Percentiles rank a stretch among this genome's conserved stretches.
phyloP scores from a whole-genome alignment of 2,113 vertebrate species.

The Sylvicapra grimmia region DNA sequence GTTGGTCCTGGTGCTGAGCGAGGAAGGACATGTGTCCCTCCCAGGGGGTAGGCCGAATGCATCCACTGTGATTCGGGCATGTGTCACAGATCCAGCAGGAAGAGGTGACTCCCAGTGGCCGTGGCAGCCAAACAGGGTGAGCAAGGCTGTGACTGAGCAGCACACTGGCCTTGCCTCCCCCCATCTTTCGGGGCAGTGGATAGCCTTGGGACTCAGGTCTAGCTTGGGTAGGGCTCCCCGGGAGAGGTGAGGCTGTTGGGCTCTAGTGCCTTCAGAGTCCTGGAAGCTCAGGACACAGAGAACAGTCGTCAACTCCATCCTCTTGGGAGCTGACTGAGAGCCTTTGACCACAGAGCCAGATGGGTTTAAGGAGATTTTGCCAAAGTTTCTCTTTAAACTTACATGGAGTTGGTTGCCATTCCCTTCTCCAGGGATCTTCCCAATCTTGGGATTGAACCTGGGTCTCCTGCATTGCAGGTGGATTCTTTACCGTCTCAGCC shows the following conservation, averaged over 20 bases:
- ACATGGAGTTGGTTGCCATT: background rate
- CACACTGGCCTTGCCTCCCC: background rate
- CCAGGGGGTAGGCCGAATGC: background rate
- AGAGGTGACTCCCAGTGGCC: background rate
- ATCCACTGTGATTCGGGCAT: no score
- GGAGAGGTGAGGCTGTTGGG: background rate
- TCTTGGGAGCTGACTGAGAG: background rate
- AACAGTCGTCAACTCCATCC: background rate
- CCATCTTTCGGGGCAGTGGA: rapidly evolving
- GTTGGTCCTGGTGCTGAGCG: no score
- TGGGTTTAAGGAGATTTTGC: background rate
- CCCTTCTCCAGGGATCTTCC: background rate
- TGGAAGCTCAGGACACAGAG: background rate
- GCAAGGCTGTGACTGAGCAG: rapidly evolving
- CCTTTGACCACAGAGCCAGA: background rate
- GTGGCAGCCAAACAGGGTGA: rapidly evolving
- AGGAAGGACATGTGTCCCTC: background rate
- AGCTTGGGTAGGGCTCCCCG: background rate
- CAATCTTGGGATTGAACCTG: background rate
- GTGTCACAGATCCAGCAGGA: background rate
- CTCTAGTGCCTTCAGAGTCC: background rate
- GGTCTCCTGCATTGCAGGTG: background rate
- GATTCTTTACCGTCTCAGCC: background rate
- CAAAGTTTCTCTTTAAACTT: background rate
- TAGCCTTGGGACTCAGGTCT: background rate